Percentiles rank a stretch among this genome's conserved stretches.
These are phyloP conservation scores for Dendrolimus punctatus DNA, from an alignment of 1,140 invertebrate genomes.

Conservation along the genomic window DNA sequence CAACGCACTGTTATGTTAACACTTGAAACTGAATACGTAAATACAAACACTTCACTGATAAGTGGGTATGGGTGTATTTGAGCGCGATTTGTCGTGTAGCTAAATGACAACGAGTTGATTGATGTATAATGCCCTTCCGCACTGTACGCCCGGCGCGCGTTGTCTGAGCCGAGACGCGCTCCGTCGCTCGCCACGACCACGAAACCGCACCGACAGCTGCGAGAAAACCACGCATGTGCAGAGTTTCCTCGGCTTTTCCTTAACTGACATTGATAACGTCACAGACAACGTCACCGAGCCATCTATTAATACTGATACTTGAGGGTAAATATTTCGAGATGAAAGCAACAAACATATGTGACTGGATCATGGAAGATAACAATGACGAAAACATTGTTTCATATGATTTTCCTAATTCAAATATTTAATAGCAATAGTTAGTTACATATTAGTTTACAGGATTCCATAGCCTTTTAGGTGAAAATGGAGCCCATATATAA, in stretches of 20 bases:
- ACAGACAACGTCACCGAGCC: slow-evolving; percentile 19
- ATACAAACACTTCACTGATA: slow-evolving; percentile 11
- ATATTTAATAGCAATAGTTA: too few relatives aligned
- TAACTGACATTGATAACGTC: slow-evolving; percentile 33
- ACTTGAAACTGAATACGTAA: slow-evolving; percentile 2
- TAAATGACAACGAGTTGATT: slow-evolving; percentile 9
- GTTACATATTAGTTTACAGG: too few relatives aligned
- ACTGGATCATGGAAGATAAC: too few relatives aligned
- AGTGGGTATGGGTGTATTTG: slow-evolving; percentile 4
- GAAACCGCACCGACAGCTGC: slow-evolving; percentile 19
- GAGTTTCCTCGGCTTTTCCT: slow-evolving; percentile 38
- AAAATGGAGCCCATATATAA: too few relatives aligned
- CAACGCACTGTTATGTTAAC: too few relatives aligned
- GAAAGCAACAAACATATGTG: too few relatives aligned
- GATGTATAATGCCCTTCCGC: slow-evolving; percentile 34
- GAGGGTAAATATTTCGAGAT: too few relatives aligned
- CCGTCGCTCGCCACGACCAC: slow-evolving; percentile 22
- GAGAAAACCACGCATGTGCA: slow-evolving; percentile 55
- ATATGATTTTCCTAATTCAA: too few relatives aligned
- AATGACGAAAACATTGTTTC: too few relatives aligned
- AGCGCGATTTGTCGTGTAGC: slow-evolving; percentile 1
- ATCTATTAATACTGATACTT: too few relatives aligned
- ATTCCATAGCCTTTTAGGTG: too few relatives aligned
- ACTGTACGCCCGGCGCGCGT: slow-evolving; percentile 37
- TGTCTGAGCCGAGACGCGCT: slow-evolving; percentile 35